Evolutionary conservation across 2,797 vertebrate species (phyloP), one percentile per base, ranked within the genome.

Genomic region (Thripadectes ignobilis): DNA sequence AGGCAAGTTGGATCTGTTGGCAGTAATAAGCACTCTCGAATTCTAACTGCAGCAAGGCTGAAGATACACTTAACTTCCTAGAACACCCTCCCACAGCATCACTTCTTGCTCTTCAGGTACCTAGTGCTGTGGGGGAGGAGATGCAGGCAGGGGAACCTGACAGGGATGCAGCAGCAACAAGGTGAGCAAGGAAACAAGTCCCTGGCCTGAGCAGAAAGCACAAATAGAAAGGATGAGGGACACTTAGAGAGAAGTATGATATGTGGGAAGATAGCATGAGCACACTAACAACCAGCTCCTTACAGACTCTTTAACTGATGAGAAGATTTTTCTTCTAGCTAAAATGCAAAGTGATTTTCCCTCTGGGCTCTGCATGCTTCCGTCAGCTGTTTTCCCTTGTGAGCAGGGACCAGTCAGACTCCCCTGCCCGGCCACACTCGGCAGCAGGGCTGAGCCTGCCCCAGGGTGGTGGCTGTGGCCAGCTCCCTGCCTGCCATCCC

Each of bases 391-490:
- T 38, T 80, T 61, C 45, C 65, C 73, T 39, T 65, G 34, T 38
- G 38, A 52, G 51, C 41, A 62, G 48, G 65, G 57, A 63, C 55
- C 2, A 2, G 67, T 30, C 67, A 41, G 78, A 59, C 51, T 78
- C 24, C 30, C 54, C 54, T 46, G 36, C n/a, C 34, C 0, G 0
- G 83, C 19, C 4, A 8, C 0, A 1, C 59, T 14, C 0, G 0
- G 41, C 52, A 55, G 66, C 0, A 0, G 36, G n/a, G 36, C 65
- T 5, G 52, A 54, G 63, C 52, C 49, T 29, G 48, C 26, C 27
- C 13, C 18, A 46, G 38, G 1, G 5, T 16, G 5, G 0, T 0
- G 4, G 52, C 80, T 61, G 24, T 2, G 59, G 24, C 27, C 3
- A 0, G n/a, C 2, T 80, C 63, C 38, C 20, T 22, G 36, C 41